Percentiles rank a stretch among this genome's conserved stretches.
phyloP scores from a whole-genome alignment of 2,797 vertebrate species.

The Poecile montanus region DNA sequence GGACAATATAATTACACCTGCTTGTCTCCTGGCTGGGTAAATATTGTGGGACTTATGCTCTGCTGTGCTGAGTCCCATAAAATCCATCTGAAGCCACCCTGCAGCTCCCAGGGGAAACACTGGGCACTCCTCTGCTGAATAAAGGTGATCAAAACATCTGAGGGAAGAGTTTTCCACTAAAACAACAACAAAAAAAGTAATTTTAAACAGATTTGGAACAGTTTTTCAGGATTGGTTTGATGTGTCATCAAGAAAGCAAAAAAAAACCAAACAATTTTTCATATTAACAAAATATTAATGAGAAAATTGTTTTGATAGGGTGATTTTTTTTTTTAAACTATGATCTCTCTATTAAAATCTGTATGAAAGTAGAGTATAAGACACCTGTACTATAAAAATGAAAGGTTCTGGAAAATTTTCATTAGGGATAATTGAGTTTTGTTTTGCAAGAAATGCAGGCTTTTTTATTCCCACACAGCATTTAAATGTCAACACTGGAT shows the following conservation, averaged over 20 bases:
- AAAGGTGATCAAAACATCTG: not conserved
- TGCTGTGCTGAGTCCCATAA: not conserved
- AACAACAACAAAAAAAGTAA: not conserved
- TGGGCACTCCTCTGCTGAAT: not conserved
- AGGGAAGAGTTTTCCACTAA: not conserved
- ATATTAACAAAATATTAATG: not conserved
- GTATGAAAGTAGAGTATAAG: not conserved
- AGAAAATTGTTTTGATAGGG: not conserved
- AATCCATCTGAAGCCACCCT: not conserved
- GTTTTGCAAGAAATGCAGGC: not conserved
- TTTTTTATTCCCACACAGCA: not conserved
- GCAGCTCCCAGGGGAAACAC: not conserved
- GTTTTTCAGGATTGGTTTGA: not conserved
- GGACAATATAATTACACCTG: not conserved
- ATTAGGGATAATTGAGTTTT: not conserved
- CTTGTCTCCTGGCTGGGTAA: not conserved
- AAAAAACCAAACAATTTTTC: not conserved
- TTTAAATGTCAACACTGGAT: not conserved
- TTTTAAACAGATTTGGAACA: not conserved
- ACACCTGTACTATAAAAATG: not conserved
- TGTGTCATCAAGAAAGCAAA: not conserved
- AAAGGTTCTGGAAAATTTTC: not conserved
- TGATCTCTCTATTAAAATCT: not conserved
- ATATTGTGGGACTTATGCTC: not conserved
- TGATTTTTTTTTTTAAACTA: not conserved